phyloP scores from a whole-genome alignment of 2,888 invertebrate genomes.

The Mactromeris polynyma region DNA sequence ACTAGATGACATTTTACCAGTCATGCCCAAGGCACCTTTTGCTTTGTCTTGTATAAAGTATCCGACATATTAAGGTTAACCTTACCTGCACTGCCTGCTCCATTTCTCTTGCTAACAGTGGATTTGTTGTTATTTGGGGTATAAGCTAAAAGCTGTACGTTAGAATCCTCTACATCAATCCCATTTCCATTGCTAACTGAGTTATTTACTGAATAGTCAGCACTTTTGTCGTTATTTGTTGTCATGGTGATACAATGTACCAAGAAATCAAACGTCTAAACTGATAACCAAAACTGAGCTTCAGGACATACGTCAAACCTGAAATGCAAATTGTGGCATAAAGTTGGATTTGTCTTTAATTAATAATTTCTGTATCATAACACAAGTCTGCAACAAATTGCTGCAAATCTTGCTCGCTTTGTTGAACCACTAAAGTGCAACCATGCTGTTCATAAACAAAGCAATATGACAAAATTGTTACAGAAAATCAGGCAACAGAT shows the following conservation, averaged over 20 bases:
- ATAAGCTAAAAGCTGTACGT: constrained; percentile 43
- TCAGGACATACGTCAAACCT: neutral
- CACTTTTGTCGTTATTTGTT: constrained; percentile 12
- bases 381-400: too few species aligned
- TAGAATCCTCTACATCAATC: constrained; percentile 6
- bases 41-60: too few species aligned
- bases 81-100: constrained; percentile 29
- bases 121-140: constrained; percentile 46
- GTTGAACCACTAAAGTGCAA: too few species aligned
- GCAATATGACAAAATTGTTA: too few species aligned
- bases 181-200: constrained; percentile 1
- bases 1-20: too few species aligned
- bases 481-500: too few species aligned
- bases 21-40: too few species aligned
- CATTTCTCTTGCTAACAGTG: constrained; percentile 37
- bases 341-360: too few species aligned
- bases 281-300: neutral
- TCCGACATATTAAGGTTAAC: neutral
- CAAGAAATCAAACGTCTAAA: neutral
- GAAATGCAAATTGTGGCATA: neutral
- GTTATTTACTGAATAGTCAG: constrained; percentile 20
- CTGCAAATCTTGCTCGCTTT: too few species aligned
- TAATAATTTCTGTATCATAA: too few species aligned
- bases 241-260: constrained; percentile 17
- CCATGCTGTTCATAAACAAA: too few species aligned